A percentile compares a stretch with the other conserved stretches of the same genome.
phyloP scores from a whole-genome alignment of 2,113 vertebrate genomes.

The Catharus minimus region DNA sequence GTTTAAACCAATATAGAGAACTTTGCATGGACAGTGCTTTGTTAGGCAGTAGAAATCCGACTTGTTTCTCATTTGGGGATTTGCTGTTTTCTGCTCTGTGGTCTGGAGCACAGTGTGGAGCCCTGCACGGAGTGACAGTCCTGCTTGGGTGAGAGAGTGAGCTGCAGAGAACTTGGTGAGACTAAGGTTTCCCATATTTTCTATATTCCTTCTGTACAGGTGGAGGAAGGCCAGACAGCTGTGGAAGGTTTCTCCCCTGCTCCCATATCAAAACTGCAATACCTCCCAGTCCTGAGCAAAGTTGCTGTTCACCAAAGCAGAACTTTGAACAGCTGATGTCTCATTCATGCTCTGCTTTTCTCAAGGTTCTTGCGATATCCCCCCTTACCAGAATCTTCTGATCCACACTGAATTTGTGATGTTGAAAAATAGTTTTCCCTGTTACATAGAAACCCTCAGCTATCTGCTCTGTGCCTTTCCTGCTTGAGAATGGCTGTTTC shows the following conservation, averaged over 20 bases:
- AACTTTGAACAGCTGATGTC: background rate
- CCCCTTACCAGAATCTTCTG: background rate
- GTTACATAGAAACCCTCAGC: background rate
- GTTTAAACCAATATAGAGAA: background rate
- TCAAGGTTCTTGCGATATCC: background rate
- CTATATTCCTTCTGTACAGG: background rate
- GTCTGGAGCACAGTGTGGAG: background rate
- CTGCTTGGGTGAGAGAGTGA: background rate
- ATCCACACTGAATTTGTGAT: background rate
- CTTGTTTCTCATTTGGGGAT: background rate
- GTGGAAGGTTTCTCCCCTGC: background rate
- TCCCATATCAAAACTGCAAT: background rate
- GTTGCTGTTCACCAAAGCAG: background rate
- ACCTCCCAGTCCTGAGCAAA: background rate
- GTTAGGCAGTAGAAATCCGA: background rate
- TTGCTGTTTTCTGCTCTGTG: background rate
- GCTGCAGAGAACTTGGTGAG: background rate
- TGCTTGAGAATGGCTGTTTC: background rate
- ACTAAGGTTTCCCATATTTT: background rate
- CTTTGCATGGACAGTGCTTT: background rate
- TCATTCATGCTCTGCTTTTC: background rate
- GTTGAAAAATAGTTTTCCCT: background rate
- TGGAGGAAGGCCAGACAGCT: background rate
- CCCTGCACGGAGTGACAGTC: background rate
- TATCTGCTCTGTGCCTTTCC: background rate